Conservation (phyloP, 2,888 invertebrate genomes). For the Tetanocera ferruginea region DNA sequence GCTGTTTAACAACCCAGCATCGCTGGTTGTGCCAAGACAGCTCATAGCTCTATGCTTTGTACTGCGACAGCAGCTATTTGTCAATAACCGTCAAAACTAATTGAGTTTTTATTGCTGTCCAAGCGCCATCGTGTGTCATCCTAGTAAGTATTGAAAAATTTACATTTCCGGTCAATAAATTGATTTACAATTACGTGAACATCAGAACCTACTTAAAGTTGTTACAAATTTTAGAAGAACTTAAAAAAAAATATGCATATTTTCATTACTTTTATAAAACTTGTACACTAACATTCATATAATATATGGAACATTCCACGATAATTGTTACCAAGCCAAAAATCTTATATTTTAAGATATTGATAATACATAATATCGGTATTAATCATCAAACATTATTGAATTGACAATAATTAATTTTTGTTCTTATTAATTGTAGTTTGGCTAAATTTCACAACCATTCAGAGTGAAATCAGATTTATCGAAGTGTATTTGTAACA, state of each 20-base stretch:
- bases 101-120: constrained; percentile 10
- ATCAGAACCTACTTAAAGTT: background rate
- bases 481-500: no score
- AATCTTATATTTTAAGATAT: no score
- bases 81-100: background rate
- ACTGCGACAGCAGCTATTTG: background rate
- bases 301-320: no score
- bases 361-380: no score
- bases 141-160: background rate
- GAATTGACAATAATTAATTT: no score
- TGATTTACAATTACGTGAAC: background rate
- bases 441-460: no score
- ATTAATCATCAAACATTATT: no score
- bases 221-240: background rate
- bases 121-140: background rate
- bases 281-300: no score
- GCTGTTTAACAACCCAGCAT: background rate
- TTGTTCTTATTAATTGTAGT: no score
- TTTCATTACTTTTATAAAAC: background rate
- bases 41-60: background rate
- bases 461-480: no score
- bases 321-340: no score
- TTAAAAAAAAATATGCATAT: background rate
- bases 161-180: constrained; percentile 2
- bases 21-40: background rate